Evolutionary conservation across 64 coral and sea anemone genomes (phyloP).

Genomic region (Pachyseris speciosa): DNA sequence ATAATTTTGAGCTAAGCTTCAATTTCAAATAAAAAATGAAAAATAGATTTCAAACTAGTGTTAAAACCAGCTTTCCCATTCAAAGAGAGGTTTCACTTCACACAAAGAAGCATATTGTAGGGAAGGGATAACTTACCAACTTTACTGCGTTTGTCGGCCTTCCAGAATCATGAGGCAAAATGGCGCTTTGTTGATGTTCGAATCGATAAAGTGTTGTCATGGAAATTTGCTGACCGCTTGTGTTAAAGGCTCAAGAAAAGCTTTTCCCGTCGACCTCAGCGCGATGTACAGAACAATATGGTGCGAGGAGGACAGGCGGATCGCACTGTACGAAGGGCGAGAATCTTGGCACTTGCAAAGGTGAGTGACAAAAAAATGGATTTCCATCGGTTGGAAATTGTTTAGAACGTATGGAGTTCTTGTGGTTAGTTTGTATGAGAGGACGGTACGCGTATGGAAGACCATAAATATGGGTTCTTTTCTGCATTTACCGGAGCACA

Average conservation of each 20-base stretch:
- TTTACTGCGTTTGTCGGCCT: not conserved
- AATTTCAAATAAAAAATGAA: too few relatives aligned
- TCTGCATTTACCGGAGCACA: too few relatives aligned
- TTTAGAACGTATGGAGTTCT: too few relatives aligned
- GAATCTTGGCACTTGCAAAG: conserved; percentile 97
- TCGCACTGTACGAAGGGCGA: conserved; percentile 83
- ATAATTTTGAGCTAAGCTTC: too few relatives aligned
- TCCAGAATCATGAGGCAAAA: not conserved
- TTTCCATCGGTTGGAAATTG: not conserved
- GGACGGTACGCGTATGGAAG: too few relatives aligned
- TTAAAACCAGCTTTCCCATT: too few relatives aligned
- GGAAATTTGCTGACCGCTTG: not conserved
- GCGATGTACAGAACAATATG: conserved; percentile 44
- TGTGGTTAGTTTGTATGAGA: too few relatives aligned
- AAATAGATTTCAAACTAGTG: too few relatives aligned
- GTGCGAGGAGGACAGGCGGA: conserved; percentile 94
- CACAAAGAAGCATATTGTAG: too few relatives aligned
- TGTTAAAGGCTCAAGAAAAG: not conserved
- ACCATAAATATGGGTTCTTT: too few relatives aligned
- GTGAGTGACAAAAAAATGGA: not conserved
- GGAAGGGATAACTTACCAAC: not conserved
- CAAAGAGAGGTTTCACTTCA: too few relatives aligned
- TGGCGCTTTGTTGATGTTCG: not conserved
- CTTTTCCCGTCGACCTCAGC: not conserved
- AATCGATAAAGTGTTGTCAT: not conserved